A percentile compares a stretch with the other conserved stretches of the same genome.
Conservation (phyloP, 2,888 invertebrate species). For the Hydriomena furcata region DNA sequence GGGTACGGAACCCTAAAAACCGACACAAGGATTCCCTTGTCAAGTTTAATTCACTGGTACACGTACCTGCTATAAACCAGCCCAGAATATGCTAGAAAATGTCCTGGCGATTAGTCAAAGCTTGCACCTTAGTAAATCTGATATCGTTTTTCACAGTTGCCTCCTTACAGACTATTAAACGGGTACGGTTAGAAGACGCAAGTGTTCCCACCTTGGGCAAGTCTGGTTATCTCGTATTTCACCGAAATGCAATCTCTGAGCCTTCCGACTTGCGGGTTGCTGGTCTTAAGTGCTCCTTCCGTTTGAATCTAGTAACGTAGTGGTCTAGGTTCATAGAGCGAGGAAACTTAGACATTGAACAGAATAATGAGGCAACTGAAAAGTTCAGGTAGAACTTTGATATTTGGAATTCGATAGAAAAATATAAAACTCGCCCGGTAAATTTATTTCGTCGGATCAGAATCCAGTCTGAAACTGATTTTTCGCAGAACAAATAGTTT, state of each 20-base stretch:
- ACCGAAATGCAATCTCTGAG: conserved; percentile 36
- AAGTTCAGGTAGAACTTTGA: too few species aligned
- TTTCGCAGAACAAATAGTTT: too few species aligned
- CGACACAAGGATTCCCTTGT: too few species aligned
- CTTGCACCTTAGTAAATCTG: not conserved
- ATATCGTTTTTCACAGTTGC: not conserved
- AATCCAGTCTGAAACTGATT: too few species aligned
- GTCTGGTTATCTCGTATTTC: conserved; percentile 36
- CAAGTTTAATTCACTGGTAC: too few species aligned
- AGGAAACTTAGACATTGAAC: not conserved
- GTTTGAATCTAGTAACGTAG: conserved; percentile 30
- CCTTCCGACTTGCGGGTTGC: conserved; percentile 30
- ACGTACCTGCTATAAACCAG: too few species aligned
- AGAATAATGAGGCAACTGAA: too few species aligned
- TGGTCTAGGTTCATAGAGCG: conserved; percentile 2
- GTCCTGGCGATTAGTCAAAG: not conserved
- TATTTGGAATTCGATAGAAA: not conserved
- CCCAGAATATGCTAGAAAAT: too few species aligned
- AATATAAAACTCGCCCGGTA: too few species aligned
- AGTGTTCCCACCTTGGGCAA: conserved; percentile 25
- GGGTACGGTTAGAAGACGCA: conserved; percentile 14
- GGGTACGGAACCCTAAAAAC: too few species aligned
- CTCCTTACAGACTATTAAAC: conserved; percentile 7
- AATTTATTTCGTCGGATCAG: too few species aligned
- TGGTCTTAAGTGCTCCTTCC: conserved; percentile 42